Conservation (phyloP, 2,113 vertebrate species). For the Monopterus albus region DNA sequence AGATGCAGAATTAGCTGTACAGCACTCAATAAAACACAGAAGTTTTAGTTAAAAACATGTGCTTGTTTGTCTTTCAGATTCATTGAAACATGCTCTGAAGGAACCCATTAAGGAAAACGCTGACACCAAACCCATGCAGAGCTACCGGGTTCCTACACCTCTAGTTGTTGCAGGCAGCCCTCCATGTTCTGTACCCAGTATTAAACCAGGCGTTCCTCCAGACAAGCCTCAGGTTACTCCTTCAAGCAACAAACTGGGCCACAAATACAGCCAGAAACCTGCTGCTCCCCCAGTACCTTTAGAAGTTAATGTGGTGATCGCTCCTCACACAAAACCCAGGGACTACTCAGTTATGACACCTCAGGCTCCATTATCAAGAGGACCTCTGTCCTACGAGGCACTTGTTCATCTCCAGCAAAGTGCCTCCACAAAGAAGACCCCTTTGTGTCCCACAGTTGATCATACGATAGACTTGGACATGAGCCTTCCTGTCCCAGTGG, state of each 20-base stretch:
- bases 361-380: slow-evolving; percentile 54
- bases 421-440: slow-evolving; percentile 72
- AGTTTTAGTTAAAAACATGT: background rate
- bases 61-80: slow-evolving; percentile 67
- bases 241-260: slow-evolving; percentile 13
- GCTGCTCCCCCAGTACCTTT: slow-evolving; percentile 17
- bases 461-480: slow-evolving; percentile 64
- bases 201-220: slow-evolving; percentile 12
- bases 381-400: slow-evolving; percentile 78
- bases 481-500: background rate
- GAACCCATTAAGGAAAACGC: slow-evolving; percentile 30
- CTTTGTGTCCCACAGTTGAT: slow-evolving; percentile 62
- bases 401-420: slow-evolving; percentile 74
- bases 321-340: slow-evolving; percentile 52
- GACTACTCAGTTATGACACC: slow-evolving; percentile 19
- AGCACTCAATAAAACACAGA: background rate
- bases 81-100: slow-evolving; percentile 36
- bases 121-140: slow-evolving; percentile 13
- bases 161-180: slow-evolving; percentile 63
- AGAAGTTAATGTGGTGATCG: slow-evolving; percentile 56
- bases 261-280: slow-evolving; percentile 27
- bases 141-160: slow-evolving; percentile 74
- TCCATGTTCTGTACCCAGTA: slow-evolving; percentile 60
- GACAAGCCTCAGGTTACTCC: slow-evolving; percentile 15
- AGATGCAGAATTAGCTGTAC: slow-evolving; percentile 7